Conservation (phyloP, 2,113 vertebrate genomes). For the Paedocypris sp. region DNA sequence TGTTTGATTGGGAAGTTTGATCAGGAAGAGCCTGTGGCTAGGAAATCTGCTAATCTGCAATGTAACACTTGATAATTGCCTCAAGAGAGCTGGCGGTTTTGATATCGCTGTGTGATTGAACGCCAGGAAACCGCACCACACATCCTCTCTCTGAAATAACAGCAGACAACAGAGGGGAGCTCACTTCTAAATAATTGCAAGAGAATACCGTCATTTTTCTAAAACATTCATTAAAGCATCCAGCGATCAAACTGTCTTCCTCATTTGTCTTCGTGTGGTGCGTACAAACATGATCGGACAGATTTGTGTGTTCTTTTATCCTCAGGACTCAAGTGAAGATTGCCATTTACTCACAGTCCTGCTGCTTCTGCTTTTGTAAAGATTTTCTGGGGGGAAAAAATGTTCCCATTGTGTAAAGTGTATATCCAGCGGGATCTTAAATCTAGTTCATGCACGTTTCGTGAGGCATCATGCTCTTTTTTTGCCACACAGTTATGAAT, state of each 20-base stretch:
- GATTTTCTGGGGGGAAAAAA: too few relatives aligned
- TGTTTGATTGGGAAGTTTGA: constrained; percentile 36
- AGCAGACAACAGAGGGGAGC: background rate
- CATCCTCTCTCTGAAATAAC: constrained; percentile 25
- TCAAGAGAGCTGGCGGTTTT: constrained; percentile 32
- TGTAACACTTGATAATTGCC: constrained; percentile 40
- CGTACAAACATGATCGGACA: constrained; percentile 57
- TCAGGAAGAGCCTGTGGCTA: constrained; percentile 27
- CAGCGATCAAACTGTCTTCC: constrained; percentile 53
- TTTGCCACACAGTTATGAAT: too few relatives aligned
- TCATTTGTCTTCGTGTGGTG: constrained; percentile 50
- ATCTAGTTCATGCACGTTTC: too few relatives aligned
- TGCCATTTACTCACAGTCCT: too few relatives aligned
- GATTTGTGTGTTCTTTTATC: too few relatives aligned
- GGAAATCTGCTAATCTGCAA: constrained; percentile 32
- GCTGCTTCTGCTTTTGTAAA: too few relatives aligned
- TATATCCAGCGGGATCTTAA: too few relatives aligned
- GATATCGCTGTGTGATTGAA: constrained; percentile 42
- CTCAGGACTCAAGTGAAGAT: too few relatives aligned
- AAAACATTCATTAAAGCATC: constrained; percentile 14
- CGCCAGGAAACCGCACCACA: constrained; percentile 34
- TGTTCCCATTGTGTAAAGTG: too few relatives aligned
- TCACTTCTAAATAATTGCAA: background rate
- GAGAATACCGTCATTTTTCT: background rate
- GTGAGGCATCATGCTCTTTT: too few relatives aligned